A percentile compares a stretch with the other conserved stretches of the same genome.
These are phyloP conservation scores for Chanos chanos DNA, from an alignment of 2,797 vertebrate species.

Conservation along the genomic window DNA sequence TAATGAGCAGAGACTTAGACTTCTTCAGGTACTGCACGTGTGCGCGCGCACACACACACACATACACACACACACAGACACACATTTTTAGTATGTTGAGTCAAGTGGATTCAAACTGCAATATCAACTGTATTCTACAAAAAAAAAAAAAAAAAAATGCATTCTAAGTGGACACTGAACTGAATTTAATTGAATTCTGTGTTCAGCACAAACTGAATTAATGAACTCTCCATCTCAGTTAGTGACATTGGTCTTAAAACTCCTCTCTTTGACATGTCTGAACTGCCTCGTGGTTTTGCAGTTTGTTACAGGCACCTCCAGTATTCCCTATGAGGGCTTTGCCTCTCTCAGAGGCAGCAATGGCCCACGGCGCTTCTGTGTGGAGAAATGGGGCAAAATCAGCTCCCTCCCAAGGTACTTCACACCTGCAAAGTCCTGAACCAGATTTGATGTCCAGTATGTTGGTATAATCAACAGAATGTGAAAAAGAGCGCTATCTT, in stretches of 20 bases:
- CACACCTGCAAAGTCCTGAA: too few species aligned
- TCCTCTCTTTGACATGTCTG: too few species aligned
- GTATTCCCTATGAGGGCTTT: slow-evolving; percentile 96
- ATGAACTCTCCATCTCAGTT: background rate
- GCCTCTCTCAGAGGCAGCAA: slow-evolving; percentile 93
- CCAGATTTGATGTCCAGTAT: too few species aligned
- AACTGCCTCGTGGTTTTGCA: too few species aligned
- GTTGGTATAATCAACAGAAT: too few species aligned
- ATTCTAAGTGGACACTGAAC: too few species aligned
- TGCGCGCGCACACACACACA: background rate
- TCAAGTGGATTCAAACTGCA: too few species aligned
- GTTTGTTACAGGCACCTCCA: slow-evolving; percentile 97
- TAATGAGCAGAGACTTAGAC: slow-evolving; percentile 93
- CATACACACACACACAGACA: background rate
- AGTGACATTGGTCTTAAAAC: background rate
- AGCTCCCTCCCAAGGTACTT: slow-evolving; percentile 90
- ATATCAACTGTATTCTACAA: too few species aligned
- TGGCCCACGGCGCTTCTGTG: slow-evolving; percentile 92
- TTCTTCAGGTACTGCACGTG: slow-evolving; percentile 81
- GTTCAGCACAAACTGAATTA: too few species aligned
- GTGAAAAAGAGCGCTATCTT: too few species aligned
- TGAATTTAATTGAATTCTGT: too few species aligned
- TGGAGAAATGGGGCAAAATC: slow-evolving; percentile 98
- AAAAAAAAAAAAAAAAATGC: too few species aligned
- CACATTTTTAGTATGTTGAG: background rate